These are phyloP conservation scores for Sorex fumeus DNA, from an alignment of 2,113 vertebrate genomes.

Conservation along the genomic window DNA sequence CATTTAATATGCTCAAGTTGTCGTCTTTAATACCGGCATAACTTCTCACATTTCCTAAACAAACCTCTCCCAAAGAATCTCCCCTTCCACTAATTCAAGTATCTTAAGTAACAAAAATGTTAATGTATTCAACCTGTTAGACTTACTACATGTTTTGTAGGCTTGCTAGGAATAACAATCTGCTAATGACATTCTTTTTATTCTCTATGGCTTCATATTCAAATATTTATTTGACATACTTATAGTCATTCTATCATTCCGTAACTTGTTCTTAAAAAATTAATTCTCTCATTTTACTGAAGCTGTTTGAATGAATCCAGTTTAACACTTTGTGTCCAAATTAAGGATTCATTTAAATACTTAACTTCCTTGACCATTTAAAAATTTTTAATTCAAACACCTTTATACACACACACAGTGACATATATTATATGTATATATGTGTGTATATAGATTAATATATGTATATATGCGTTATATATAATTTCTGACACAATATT, in stretches of 20 bases:
- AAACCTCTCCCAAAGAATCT: not conserved
- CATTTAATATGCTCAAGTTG: not conserved
- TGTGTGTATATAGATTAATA: too few species aligned
- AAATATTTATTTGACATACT: not conserved
- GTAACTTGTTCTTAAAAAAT: not conserved
- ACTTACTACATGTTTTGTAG: constrained; percentile 1
- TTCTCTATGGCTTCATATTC: not conserved
- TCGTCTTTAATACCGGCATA: not conserved
- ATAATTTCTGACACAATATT: too few species aligned
- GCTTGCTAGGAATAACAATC: not conserved
- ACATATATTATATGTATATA: not conserved
- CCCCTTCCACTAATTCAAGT: not conserved
- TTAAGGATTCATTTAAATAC: not conserved
- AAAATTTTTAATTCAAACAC: not conserved
- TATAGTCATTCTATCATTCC: not conserved
- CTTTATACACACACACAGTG: not conserved
- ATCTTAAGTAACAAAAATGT: not conserved
- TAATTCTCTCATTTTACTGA: not conserved
- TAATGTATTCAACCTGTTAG: not conserved
- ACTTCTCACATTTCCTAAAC: too few species aligned
- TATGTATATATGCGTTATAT: too few species aligned
- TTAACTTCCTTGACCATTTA: not conserved
- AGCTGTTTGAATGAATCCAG: not conserved
- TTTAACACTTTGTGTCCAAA: not conserved
- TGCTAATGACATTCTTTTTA: not conserved